These are phyloP conservation scores for Sciurus niger DNA, from an alignment of 2,113 vertebrate genomes.

Conservation along the genomic window DNA sequence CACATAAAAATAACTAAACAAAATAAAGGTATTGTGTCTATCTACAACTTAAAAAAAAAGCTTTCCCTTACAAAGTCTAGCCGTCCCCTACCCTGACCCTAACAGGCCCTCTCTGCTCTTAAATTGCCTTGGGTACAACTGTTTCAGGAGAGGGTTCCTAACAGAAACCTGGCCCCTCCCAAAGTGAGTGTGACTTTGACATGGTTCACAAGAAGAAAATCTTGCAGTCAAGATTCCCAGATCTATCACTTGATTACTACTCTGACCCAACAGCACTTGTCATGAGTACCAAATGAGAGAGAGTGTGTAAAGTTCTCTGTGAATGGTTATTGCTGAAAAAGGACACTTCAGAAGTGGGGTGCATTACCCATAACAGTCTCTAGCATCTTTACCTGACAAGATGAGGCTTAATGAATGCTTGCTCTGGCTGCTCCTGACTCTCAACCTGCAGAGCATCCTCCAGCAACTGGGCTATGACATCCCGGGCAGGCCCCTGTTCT, in stretches of 20 bases:
- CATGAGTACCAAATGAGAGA: neutral
- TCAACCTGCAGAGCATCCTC: slow-evolving; percentile 97
- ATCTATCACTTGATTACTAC: neutral
- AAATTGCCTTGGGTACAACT: neutral
- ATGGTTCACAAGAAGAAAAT: too few relatives aligned
- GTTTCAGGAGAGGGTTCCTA: neutral
- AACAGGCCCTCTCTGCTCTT: neutral
- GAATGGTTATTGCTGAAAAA: neutral
- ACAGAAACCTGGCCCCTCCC: neutral
- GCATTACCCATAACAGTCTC: fast-evolving
- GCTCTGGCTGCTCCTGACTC: slow-evolving; percentile 92
- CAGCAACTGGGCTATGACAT: slow-evolving; percentile 95
- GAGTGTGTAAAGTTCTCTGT: neutral
- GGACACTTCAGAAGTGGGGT: neutral
- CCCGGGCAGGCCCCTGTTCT: slow-evolving; percentile 91
- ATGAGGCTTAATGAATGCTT: slow-evolving; percentile 93
- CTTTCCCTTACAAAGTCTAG: neutral
- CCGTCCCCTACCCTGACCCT: neutral
- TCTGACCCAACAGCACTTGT: neutral
- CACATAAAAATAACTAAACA: too few relatives aligned
- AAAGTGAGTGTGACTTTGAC: neutral
- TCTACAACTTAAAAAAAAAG: too few relatives aligned
- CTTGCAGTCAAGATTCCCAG: too few relatives aligned
- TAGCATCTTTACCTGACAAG: slow-evolving; percentile 92
- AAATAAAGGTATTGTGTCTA: too few relatives aligned